Evolutionary conservation across 2,888 invertebrate species (phyloP).

Genomic region (Ennomos quercinarius): DNA sequence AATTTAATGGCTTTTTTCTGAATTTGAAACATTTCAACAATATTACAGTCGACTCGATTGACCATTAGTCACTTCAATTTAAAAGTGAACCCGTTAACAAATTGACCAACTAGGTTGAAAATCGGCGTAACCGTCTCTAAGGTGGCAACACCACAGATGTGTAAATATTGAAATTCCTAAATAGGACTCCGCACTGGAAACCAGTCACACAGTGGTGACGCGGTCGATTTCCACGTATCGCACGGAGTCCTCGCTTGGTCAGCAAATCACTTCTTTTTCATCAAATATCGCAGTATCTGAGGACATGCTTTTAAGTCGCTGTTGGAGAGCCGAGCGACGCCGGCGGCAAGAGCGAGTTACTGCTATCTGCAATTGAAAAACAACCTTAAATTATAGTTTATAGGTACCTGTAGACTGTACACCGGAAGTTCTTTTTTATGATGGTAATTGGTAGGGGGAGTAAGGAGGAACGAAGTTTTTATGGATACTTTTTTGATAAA

Average conservation of each 20-base stretch:
- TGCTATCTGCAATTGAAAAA: conserved; percentile 60
- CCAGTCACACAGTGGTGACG: conserved; percentile 95
- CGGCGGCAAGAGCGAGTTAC: conserved; percentile 86
- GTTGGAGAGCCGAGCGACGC: conserved; percentile 91
- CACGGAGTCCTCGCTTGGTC: conserved; percentile 98
- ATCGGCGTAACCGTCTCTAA: conserved; percentile 14
- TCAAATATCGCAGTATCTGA: conserved; percentile 94
- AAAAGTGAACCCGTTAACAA: conserved; percentile 41
- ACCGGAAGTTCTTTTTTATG: no score
- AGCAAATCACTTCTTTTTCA: conserved; percentile 96
- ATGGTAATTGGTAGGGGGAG: no score
- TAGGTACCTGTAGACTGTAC: no score
- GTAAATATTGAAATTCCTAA: conserved; percentile 4
- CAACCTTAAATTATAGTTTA: neutral
- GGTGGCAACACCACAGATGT: conserved; percentile 12
- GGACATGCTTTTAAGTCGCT: conserved; percentile 91
- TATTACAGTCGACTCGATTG: neutral
- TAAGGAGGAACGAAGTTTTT: no score
- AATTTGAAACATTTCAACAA: conserved; percentile 6
- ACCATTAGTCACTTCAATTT: neutral
- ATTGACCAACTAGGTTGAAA: conserved; percentile 40
- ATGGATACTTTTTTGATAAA: no score
- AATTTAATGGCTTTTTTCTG: neutral
- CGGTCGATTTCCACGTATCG: conserved; percentile 96
- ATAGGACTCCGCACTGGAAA: conserved; percentile 72